Conservation (phyloP, 2,888 invertebrate genomes). For the Callinectes sapidus region DNA sequence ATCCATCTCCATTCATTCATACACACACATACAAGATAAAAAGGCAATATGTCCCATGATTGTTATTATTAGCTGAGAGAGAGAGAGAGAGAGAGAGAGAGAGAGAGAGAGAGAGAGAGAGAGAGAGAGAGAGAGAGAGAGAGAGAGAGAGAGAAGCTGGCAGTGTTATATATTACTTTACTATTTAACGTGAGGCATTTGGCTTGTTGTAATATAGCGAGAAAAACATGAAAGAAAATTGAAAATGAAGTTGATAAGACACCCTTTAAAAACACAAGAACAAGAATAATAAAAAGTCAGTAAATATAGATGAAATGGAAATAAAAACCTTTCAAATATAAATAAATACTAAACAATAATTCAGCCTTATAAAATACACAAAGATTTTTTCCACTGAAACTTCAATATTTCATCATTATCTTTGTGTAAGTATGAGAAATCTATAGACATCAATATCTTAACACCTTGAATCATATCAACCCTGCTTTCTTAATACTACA, state of each 20-base stretch:
- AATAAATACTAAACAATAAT: too few relatives aligned
- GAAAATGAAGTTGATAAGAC: neutral
- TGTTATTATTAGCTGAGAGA: neutral
- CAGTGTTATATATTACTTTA: neutral
- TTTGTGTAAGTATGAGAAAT: too few relatives aligned
- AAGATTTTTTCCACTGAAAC: too few relatives aligned
- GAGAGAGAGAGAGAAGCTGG: slow-evolving; percentile 34
- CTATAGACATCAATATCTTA: too few relatives aligned
- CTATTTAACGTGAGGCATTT: neutral
- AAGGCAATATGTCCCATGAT: neutral
- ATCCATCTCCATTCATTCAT: too few relatives aligned
- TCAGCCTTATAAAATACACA: too few relatives aligned
- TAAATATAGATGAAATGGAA: too few relatives aligned
- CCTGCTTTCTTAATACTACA: too few relatives aligned
- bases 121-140: slow-evolving; percentile 41
- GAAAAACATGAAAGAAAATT: too few relatives aligned
- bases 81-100: slow-evolving; percentile 33
- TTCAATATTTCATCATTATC: too few relatives aligned
- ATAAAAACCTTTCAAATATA: too few relatives aligned
- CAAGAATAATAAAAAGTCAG: neutral
- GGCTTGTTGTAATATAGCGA: neutral
- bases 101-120: slow-evolving; percentile 41
- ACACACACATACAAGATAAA: neutral
- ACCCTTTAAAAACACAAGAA: neutral
- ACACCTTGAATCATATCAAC: too few relatives aligned